Conservation (phyloP, 2,888 invertebrate species). For the Taenaris catops region DNA sequence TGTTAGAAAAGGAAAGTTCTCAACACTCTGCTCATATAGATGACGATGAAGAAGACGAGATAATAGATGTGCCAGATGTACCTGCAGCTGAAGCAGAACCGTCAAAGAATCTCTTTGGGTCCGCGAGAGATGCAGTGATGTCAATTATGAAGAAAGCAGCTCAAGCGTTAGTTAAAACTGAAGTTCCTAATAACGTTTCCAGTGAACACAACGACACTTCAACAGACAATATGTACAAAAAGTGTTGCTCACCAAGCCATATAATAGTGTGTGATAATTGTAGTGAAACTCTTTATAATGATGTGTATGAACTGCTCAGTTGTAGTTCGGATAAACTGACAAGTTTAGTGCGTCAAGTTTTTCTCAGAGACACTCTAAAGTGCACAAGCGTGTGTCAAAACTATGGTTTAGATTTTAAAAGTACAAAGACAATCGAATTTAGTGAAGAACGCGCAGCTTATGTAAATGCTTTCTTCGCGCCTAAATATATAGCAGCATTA, state of each 20-base stretch:
- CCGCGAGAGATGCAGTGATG: conserved; percentile 94
- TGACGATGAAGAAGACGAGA: conserved; percentile 84
- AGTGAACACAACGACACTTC: conserved; percentile 67
- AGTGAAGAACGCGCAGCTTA: conserved; percentile 75
- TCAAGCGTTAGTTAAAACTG: conserved; percentile 88
- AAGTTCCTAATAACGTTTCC: conserved; percentile 81
- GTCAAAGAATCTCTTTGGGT: conserved; percentile 88
- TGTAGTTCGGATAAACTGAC: conserved; percentile 83
- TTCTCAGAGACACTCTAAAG: conserved; percentile 81
- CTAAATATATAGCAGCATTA: conserved; percentile 86
- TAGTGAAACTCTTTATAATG: conserved; percentile 83
- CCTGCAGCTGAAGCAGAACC: conserved; percentile 72
- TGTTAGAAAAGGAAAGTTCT: conserved; percentile 89
- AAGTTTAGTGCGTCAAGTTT: conserved; percentile 79
- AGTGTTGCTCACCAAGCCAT: conserved; percentile 87
- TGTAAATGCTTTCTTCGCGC: conserved; percentile 82
- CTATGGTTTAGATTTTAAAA: conserved; percentile 82
- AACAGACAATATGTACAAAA: conserved; percentile 57
- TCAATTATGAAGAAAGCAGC: conserved; percentile 96
- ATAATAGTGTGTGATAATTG: conserved; percentile 88
- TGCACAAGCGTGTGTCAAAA: conserved; percentile 80
- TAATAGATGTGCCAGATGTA: conserved; percentile 77
- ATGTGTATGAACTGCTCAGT: conserved; percentile 86
- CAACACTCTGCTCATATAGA: conserved; percentile 82
- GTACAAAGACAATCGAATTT: conserved; percentile 73